Conservation (phyloP, 2,797 vertebrate species). For the Schizothorax lantsangensis region DNA sequence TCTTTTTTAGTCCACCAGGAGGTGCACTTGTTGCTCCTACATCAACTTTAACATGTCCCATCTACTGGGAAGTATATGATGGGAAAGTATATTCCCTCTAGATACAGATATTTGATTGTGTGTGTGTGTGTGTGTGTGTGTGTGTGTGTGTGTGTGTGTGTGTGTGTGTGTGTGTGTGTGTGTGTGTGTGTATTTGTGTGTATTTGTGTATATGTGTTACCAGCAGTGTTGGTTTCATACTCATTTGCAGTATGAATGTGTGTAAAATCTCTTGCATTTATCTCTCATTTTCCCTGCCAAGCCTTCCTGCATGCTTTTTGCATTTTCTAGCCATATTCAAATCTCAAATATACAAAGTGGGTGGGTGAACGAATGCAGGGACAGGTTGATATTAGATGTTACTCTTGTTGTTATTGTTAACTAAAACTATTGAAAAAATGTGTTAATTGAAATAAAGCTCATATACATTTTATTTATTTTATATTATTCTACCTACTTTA, state of each 20-base stretch:
- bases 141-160: not conserved
- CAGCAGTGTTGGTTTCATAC: not conserved
- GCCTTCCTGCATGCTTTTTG: conserved; percentile 29
- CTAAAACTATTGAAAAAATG: not conserved
- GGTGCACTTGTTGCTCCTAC: conserved; percentile 52
- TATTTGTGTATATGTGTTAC: not conserved
- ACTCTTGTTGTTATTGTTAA: not conserved
- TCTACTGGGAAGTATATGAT: not conserved
- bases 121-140: conserved; percentile 17
- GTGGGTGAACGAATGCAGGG: conserved; percentile 31
- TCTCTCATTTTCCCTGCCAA: not conserved
- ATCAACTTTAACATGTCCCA: conserved; percentile 19
- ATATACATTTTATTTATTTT: not conserved
- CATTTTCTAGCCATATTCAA: not conserved
- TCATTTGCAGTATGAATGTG: not conserved
- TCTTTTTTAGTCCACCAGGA: conserved; percentile 48
- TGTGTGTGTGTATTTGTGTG: conserved; percentile 21
- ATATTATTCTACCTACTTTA: not conserved
- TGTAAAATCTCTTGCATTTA: not conserved
- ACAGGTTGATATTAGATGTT: conserved; percentile 42
- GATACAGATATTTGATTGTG: conserved; percentile 21
- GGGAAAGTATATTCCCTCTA: not conserved
- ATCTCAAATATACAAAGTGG: conserved; percentile 40
- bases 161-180: not conserved
- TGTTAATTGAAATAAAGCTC: not conserved